These are phyloP conservation scores for Lacerta bilineata DNA, from an alignment of 2,797 vertebrate species.

Conservation along the genomic window DNA sequence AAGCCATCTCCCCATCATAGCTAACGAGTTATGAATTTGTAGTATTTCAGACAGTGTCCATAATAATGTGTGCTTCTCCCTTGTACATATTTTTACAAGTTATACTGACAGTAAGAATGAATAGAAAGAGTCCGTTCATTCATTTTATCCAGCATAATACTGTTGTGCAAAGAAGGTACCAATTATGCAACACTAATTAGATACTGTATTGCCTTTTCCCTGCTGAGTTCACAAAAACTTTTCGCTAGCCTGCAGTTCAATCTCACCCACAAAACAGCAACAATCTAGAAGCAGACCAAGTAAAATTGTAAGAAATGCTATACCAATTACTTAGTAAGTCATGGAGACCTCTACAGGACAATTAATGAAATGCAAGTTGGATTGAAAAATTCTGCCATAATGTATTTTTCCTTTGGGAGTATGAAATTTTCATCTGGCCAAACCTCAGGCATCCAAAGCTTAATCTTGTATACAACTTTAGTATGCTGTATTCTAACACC, in stretches of 20 bases:
- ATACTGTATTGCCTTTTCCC: not conserved
- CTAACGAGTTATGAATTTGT: not conserved
- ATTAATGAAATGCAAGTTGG: not conserved
- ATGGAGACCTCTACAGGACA: slow-evolving; percentile 30
- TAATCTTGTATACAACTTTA: not conserved
- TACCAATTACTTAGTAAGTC: not conserved
- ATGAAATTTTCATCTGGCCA: not conserved
- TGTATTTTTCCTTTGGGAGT: not conserved
- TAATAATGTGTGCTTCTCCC: not conserved
- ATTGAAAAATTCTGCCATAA: not conserved
- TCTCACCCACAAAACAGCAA: no score
- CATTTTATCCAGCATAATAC: not conserved
- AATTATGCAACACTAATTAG: not conserved
- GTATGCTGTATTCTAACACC: not conserved
- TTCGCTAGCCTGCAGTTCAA: no score
- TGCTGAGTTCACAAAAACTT: not conserved
- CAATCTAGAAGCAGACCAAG: not conserved
- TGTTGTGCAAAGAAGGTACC: not conserved
- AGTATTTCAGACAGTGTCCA: no score
- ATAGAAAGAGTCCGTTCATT: not conserved
- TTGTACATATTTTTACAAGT: not conserved
- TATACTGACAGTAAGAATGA: not conserved
- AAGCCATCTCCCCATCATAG: slow-evolving; percentile 24
- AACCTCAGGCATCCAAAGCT: not conserved
- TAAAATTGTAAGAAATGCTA: not conserved